Conservation (phyloP, 2,113 vertebrate genomes). For the Lamprotornis superbus region DNA sequence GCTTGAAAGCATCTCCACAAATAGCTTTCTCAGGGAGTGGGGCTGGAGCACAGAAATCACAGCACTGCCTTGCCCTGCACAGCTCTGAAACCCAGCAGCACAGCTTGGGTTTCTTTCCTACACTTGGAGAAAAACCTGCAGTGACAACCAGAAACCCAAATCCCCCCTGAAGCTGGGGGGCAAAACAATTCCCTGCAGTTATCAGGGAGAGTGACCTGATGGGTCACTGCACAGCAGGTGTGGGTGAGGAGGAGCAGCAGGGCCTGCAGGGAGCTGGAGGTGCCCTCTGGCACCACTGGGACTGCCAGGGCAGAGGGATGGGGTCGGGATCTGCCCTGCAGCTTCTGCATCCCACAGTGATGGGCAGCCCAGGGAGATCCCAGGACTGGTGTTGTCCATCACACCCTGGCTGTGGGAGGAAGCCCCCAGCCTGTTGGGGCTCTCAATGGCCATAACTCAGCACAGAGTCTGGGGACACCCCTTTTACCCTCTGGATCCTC, state of each 20-base stretch:
- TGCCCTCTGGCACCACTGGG: background rate
- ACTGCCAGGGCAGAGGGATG: background rate
- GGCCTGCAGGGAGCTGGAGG: background rate
- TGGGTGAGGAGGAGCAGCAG: background rate
- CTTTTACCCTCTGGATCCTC: background rate
- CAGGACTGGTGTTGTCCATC: background rate
- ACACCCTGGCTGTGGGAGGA: background rate
- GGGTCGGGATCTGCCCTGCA: background rate
- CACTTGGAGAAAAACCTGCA: background rate
- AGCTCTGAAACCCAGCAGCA: background rate
- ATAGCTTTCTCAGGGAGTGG: slow-evolving; percentile 8
- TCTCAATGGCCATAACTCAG: background rate
- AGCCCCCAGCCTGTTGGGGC: background rate
- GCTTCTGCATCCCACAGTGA: accelerated
- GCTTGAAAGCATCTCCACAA: slow-evolving; percentile 46
- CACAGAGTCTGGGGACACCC: background rate
- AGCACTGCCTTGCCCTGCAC: background rate
- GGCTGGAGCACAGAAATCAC: background rate
- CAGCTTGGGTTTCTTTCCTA: background rate
- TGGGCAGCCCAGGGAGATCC: background rate
- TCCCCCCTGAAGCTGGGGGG: background rate
- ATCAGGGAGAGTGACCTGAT: background rate
- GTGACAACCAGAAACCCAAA: background rate
- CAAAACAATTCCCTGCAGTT: background rate
- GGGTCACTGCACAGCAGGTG: background rate